phyloP scores from a whole-genome alignment of 2,888 invertebrate genomes.

The Euphydryas editha region DNA sequence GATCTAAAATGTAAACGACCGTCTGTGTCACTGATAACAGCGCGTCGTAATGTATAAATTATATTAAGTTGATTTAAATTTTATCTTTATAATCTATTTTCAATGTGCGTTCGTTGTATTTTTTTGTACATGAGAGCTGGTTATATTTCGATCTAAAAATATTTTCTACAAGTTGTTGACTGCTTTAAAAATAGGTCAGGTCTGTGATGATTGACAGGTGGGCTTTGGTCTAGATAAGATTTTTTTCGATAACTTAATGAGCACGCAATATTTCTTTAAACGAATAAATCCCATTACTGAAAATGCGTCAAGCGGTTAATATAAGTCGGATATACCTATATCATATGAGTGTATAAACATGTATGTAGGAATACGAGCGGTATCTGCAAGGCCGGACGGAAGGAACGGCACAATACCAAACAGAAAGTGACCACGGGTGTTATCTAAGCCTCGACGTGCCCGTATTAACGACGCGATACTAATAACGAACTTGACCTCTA shows the following conservation, averaged over 20 bases:
- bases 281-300: conserved; percentile 40
- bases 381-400: conserved; percentile 71
- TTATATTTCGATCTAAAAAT: not conserved
- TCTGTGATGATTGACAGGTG: conserved; percentile 1
- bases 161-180: not conserved
- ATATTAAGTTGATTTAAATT: not conserved
- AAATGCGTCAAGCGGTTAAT: conserved; percentile 44
- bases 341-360: not conserved
- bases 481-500: conserved; percentile 41
- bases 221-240: not conserved
- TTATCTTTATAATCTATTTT: not conserved
- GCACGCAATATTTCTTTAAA: conserved; percentile 18
- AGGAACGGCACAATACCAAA: conserved; percentile 72
- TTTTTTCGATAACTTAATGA: conserved; percentile 13
- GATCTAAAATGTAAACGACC: conserved; percentile 18
- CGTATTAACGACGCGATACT: conserved; percentile 40
- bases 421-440: conserved; percentile 47
- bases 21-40: conserved; percentile 23
- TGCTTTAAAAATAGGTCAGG: not conserved
- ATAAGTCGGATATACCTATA: conserved; percentile 32
- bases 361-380: not conserved
- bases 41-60: not conserved
- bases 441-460: conserved; percentile 28
- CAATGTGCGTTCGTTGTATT: not conserved
- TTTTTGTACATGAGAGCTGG: not conserved